These are phyloP conservation scores for Asteroscopus sphinx DNA, from an alignment of 2,888 invertebrate species.

Conservation along the genomic window DNA sequence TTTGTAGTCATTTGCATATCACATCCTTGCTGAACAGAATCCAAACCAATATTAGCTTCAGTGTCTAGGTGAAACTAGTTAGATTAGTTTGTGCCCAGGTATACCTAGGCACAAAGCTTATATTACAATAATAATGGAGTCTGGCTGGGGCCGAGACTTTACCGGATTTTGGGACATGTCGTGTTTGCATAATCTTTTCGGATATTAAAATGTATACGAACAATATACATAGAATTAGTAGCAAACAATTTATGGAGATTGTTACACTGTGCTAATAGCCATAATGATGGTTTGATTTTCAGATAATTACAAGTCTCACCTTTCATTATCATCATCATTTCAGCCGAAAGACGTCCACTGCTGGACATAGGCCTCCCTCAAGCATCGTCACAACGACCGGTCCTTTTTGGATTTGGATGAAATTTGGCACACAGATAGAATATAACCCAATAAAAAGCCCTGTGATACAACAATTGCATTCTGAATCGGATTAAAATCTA, in stretches of 20 bases:
- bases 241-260: not conserved
- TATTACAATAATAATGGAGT: slow-evolving; percentile 17
- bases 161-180: slow-evolving; percentile 5
- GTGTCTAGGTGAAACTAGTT: not conserved
- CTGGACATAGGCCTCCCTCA: too few species aligned
- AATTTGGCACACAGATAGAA: too few species aligned
- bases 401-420: too few species aligned
- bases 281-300: not conserved
- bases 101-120: not conserved
- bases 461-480: too few species aligned
- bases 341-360: too few species aligned
- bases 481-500: too few species aligned
- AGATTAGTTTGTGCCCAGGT: not conserved
- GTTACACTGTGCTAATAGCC: not conserved
- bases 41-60: not conserved
- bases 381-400: too few species aligned
- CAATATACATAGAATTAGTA: not conserved
- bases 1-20: not conserved
- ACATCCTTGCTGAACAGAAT: not conserved
- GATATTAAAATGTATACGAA: slow-evolving; percentile 2
- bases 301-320: too few species aligned
- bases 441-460: too few species aligned
- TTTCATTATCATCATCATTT: too few species aligned
- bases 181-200: slow-evolving; percentile 9
- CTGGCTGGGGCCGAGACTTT: not conserved